Conservation (phyloP, 1,140 invertebrate genomes). For the Dermatophagoides farinae region DNA sequence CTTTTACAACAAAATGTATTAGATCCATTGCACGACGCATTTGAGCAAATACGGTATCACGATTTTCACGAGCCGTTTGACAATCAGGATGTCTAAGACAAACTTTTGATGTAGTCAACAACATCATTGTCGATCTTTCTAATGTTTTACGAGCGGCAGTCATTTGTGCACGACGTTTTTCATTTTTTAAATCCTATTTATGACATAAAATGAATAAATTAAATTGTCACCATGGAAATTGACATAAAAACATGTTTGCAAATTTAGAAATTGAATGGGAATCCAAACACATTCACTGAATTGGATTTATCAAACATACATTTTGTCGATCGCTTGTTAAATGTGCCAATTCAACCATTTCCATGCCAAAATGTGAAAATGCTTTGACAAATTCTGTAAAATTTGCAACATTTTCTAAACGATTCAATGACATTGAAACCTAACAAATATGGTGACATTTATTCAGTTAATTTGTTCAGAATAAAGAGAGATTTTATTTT, state of each 20-base stretch:
- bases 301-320: slow-evolving; percentile 22
- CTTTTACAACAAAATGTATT: slow-evolving; percentile 89
- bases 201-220: not conserved
- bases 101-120: slow-evolving; percentile 84
- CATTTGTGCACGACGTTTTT: slow-evolving; percentile 81
- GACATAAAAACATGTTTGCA: too few species aligned
- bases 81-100: slow-evolving; percentile 86
- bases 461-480: too few species aligned
- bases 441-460: slow-evolving; percentile 15
- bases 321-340: slow-evolving; percentile 45
- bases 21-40: slow-evolving; percentile 91
- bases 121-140: slow-evolving; percentile 91
- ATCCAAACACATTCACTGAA: too few species aligned
- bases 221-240: not conserved
- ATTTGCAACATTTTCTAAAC: slow-evolving; percentile 78
- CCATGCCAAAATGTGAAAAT: slow-evolving; percentile 90
- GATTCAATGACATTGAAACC: slow-evolving; percentile 24
- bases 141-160: slow-evolving; percentile 76
- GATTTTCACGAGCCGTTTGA: slow-evolving; percentile 69
- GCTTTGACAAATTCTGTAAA: slow-evolving; percentile 97
- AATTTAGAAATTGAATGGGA: not conserved
- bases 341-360: slow-evolving; percentile 94
- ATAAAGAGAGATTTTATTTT: not conserved
- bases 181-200: slow-evolving; percentile 65
- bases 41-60: slow-evolving; percentile 81